A percentile compares a stretch with the other conserved stretches of the same genome.
phyloP scores from a whole-genome alignment of 2,113 vertebrate species.

The Uria aalge region DNA sequence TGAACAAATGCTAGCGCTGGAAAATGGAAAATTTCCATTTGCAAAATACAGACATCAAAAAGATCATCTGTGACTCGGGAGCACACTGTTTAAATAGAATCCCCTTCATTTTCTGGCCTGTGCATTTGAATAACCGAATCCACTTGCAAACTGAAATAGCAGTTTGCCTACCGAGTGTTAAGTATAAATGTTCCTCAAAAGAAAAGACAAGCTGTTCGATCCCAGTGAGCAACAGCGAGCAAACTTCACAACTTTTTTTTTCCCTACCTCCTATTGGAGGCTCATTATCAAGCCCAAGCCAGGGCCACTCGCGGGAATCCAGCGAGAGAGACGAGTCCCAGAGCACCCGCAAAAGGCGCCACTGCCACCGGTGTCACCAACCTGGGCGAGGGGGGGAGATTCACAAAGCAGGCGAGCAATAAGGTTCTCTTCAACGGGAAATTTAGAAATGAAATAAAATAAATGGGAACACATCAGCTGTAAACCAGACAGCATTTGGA shows the following conservation, averaged over 20 bases:
- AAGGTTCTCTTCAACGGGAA: not conserved
- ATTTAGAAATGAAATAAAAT: not conserved
- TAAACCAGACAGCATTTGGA: not conserved
- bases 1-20: conserved; percentile 49
- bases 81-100: conserved; percentile 64
- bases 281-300: not conserved
- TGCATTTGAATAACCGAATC: conserved; percentile 67
- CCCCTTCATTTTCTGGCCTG: conserved; percentile 66
- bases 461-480: not conserved
- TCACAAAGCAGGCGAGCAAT: not conserved
- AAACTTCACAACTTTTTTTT: conserved; percentile 37
- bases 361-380: not conserved
- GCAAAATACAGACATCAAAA: conserved; percentile 71
- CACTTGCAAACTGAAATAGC: conserved; percentile 65
- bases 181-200: conserved; percentile 63
- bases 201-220: conserved; percentile 67
- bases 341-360: not conserved
- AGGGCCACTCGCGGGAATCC: not conserved
- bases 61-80: conserved; percentile 67
- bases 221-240: conserved; percentile 27
- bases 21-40: conserved; percentile 70
- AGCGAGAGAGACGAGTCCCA: not conserved
- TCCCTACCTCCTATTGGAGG: not conserved
- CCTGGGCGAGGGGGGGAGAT: not conserved
- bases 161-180: conserved; percentile 66